Evolutionary conservation across 2,113 vertebrate species (phyloP).

Genomic region (Dermatemys mawii): DNA sequence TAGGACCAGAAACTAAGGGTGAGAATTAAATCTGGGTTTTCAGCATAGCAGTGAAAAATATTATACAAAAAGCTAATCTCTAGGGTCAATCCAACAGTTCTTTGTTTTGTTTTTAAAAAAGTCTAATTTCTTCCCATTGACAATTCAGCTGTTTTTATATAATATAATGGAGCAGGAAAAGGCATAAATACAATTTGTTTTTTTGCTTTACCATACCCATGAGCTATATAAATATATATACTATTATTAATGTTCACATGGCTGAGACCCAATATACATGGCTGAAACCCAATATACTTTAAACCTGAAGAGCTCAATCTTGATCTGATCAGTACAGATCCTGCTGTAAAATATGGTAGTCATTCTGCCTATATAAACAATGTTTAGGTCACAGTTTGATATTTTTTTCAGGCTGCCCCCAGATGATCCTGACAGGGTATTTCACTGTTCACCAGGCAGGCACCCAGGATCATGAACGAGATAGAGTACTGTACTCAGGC

Average conservation of each 20-base stretch:
- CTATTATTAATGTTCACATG: not conserved
- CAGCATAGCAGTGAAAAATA: not conserved
- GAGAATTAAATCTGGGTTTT: not conserved
- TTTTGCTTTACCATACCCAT: not conserved
- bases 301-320: not conserved
- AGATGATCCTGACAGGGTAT: not conserved
- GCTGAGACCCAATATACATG: not conserved
- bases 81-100: not conserved
- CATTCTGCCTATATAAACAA: slow-evolving; percentile 45
- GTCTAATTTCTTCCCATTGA: no score
- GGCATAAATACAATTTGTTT: not conserved
- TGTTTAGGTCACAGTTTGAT: slow-evolving; percentile 21
- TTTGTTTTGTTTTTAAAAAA: not conserved
- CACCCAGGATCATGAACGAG: not conserved
- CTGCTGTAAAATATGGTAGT: not conserved
- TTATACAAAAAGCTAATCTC: not conserved
- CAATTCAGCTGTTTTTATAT: not conserved
- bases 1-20: not conserved
- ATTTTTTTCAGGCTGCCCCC: slow-evolving; percentile 3
- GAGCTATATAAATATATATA: not conserved
- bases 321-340: not conserved
- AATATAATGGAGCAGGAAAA: not conserved
- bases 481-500: not conserved
- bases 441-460: slow-evolving; percentile 11
- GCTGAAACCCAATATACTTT: not conserved